These are phyloP conservation scores for Sphinx pinastri DNA, from an alignment of 2,888 invertebrate species.

Conservation along the genomic window DNA sequence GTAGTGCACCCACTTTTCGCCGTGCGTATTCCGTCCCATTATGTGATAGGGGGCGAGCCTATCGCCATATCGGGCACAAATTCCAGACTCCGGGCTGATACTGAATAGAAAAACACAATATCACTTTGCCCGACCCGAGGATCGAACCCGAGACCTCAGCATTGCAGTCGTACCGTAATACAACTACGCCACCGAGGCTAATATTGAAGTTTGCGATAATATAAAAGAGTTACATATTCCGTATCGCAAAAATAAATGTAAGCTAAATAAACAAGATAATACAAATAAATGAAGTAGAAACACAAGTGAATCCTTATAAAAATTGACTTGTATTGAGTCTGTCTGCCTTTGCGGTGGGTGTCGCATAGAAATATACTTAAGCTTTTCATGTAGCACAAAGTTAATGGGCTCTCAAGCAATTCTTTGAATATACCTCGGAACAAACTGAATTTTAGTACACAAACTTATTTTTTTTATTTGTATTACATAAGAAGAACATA, in stretches of 20 bases:
- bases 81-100: too few species aligned
- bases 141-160: too few species aligned
- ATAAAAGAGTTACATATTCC: neutral
- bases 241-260: neutral
- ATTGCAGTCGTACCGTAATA: too few species aligned
- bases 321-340: conserved; percentile 40
- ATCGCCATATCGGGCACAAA: too few species aligned
- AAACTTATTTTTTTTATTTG: neutral
- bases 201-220: too few species aligned
- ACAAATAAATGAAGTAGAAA: conserved; percentile 13
- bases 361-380: conserved; percentile 8
- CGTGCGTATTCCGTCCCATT: too few species aligned
- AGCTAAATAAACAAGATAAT: conserved; percentile 3
- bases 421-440: neutral
- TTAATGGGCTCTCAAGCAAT: neutral
- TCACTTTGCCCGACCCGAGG: too few species aligned
- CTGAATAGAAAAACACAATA: too few species aligned
- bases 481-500: too few species aligned
- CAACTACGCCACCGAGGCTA: too few species aligned
- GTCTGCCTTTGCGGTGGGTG: conserved; percentile 28
- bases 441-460: neutral
- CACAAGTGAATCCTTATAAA: conserved; percentile 39
- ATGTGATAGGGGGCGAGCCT: too few species aligned
- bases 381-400: conserved; percentile 3
- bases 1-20: too few species aligned